Conservation (phyloP, 1,140 invertebrate genomes). For the Myzus persicae region DNA sequence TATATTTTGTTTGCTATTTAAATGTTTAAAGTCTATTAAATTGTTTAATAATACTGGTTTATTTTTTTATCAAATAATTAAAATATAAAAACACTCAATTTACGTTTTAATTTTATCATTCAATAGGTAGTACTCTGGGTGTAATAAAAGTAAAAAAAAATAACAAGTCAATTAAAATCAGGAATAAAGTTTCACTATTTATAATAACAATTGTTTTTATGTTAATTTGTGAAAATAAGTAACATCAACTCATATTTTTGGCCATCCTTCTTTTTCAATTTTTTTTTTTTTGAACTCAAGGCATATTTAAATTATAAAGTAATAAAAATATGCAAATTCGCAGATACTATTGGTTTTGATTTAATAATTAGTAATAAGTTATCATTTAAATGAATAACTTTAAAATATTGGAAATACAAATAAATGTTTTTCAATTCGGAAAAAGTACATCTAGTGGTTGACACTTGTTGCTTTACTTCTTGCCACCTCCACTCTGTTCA, state of each 20-base stretch:
- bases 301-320: too few species aligned
- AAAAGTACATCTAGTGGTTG: neutral
- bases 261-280: too few species aligned
- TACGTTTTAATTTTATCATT: neutral
- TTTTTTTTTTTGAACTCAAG: too few species aligned
- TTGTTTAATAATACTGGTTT: neutral
- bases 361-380: neutral
- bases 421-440: neutral
- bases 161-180: neutral
- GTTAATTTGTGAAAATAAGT: neutral
- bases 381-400: neutral
- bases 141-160: neutral
- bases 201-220: neutral
- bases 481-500: neutral
- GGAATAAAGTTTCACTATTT: neutral
- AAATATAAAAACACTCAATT: neutral
- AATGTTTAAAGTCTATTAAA: neutral
- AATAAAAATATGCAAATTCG: too few species aligned
- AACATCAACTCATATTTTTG: too few species aligned
- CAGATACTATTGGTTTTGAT: neutral
- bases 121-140: neutral
- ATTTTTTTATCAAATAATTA: constrained; percentile 13
- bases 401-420: neutral
- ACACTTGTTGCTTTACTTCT: neutral
- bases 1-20: neutral